phyloP scores from a whole-genome alignment of 2,797 vertebrate genomes.

The Typhlichthys eigenmanni region DNA sequence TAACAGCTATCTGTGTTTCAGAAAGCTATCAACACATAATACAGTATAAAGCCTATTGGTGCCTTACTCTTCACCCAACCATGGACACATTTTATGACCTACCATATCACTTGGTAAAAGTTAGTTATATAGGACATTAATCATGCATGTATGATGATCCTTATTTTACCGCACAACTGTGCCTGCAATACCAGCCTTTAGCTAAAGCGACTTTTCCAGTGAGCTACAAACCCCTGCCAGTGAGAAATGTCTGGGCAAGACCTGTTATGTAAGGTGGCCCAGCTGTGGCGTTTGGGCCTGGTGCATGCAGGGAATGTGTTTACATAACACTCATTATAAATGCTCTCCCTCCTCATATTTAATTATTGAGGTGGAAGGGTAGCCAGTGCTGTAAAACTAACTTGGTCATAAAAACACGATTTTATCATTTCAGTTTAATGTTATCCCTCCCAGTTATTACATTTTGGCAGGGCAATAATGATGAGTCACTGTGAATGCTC shows the following conservation, averaged over 20 bases:
- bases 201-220: conserved; percentile 68
- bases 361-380: not conserved
- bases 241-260: conserved; percentile 44
- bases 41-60: too few species aligned
- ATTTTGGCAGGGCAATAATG: too few species aligned
- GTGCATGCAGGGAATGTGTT: conserved; percentile 67
- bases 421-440: too few species aligned
- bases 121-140: conserved; percentile 68
- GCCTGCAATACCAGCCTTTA: conserved; percentile 55
- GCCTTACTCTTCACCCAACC: conserved; percentile 32
- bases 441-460: too few species aligned
- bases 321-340: conserved; percentile 60
- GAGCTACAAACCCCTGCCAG: conserved; percentile 60
- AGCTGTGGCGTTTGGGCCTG: conserved; percentile 64
- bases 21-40: too few species aligned
- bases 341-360: conserved; percentile 5
- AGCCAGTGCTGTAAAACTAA: too few species aligned
- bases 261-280: conserved; percentile 71
- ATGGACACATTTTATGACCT: conserved; percentile 35
- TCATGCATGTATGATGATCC: conserved; percentile 68
- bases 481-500: too few species aligned
- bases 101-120: conserved; percentile 41
- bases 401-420: too few species aligned
- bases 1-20: too few species aligned
- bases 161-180: conserved; percentile 48